These are phyloP conservation scores for Centruroides sculpturatus DNA, from an alignment of 1,140 invertebrate species.

Conservation along the genomic window DNA sequence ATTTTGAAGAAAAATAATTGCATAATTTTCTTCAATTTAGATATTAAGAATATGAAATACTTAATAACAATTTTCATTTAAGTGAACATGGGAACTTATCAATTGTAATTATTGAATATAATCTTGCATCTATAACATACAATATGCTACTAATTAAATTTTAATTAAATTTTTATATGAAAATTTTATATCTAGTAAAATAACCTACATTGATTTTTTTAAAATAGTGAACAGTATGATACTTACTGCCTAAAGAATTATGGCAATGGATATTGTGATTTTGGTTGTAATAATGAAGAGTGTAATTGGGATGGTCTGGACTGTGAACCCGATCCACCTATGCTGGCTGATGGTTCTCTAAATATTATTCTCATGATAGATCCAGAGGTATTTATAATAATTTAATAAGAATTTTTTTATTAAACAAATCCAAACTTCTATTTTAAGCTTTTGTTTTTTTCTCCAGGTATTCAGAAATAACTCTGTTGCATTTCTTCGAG, in stretches of 20 bases:
- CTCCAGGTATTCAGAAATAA: slow-evolving; percentile 51
- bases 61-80: no score
- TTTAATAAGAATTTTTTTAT: not conserved
- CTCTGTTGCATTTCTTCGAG: slow-evolving; percentile 60
- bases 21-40: no score
- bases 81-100: no score
- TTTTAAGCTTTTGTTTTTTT: not conserved
- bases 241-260: slow-evolving; percentile 84
- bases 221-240: slow-evolving; percentile 60
- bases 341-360: slow-evolving; percentile 27
- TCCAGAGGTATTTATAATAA: slow-evolving; percentile 15
- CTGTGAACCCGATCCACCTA: slow-evolving; percentile 49
- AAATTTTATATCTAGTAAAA: no score
- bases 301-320: slow-evolving; percentile 96
- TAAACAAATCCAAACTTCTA: not conserved
- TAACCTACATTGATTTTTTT: not conserved
- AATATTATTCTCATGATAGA: slow-evolving; percentile 71
- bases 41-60: no score
- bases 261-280: slow-evolving; percentile 74
- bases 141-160: no score
- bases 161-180: no score
- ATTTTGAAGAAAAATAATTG: no score
- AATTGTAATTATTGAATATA: no score
- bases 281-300: slow-evolving; percentile 84
- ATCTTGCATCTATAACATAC: no score